A percentile compares a stretch with the other conserved stretches of the same genome.
Evolutionary conservation across 64 coral and sea anemone species (phyloP).

Genomic region (Actinia equina): DNA sequence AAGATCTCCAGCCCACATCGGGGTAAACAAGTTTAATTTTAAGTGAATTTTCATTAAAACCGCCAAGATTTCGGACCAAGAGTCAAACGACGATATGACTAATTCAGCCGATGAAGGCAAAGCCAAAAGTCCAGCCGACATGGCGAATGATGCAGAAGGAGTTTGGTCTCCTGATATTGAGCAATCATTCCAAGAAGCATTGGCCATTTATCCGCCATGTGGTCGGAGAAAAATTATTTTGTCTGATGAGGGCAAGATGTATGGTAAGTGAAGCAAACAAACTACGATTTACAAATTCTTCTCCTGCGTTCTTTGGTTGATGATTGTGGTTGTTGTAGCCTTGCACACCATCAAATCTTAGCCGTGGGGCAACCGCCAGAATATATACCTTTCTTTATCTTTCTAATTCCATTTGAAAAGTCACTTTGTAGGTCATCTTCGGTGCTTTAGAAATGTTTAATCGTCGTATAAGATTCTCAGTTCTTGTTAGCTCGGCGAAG

Average conservation of each 20-base stretch:
- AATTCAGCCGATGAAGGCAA: constrained; percentile 91
- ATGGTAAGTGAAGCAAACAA: constrained; percentile 58
- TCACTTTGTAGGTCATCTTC: background rate
- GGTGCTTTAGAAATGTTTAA: background rate
- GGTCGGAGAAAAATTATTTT: constrained; percentile 98
- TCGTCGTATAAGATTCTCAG: background rate
- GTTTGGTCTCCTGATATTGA: constrained; percentile 99
- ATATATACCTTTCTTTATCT: background rate
- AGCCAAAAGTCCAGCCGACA: constrained; percentile 95
- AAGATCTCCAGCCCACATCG: background rate
- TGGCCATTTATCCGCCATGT: constrained; percentile 99
- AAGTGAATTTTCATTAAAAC: constrained; percentile 59
- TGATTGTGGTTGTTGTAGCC: background rate
- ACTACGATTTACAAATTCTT: constrained; percentile 28
- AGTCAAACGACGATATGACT: constrained; percentile 72
- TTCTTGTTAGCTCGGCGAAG: background rate
- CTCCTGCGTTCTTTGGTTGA: background rate
- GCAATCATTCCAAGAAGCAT: constrained; percentile 96
- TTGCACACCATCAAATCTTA: constrained; percentile 13
- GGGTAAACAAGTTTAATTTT: constrained; percentile 36
- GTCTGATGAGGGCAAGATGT: constrained; percentile 99
- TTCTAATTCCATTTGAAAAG: background rate
- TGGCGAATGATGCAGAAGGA: constrained; percentile 99
- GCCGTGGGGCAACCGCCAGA: constrained; percentile 6
- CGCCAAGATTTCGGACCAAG: constrained; percentile 82